Base-by-base conservation (phyloP, 1,140 invertebrate species). In the Drosophila parvula region DNA sequence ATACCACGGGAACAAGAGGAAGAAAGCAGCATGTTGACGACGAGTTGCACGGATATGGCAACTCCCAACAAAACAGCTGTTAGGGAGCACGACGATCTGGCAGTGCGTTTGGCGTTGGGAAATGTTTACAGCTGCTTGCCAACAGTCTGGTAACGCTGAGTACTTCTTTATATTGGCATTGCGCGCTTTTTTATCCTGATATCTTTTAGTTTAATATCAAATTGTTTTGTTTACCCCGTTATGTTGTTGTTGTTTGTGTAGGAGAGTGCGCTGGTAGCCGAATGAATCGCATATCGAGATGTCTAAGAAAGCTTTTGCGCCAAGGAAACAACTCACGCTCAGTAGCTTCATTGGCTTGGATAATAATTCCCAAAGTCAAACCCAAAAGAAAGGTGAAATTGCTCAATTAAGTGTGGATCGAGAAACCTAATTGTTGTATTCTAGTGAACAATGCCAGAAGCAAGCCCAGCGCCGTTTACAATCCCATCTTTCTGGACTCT, bases 261-360 rank as follows among this genome's bases (percentile, higher is more conserved):
- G 10, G 9, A 53, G 60, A 8, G 74, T 27, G 41, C 55, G 95
- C 79, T 96, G 94, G 79, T 95, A 96, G 16, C 94, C 95, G 30
- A 94, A 91, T 8, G 68, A 59, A 14, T 45, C 27, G 22, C 40
- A 40, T 1, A 30, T 41, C 34, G 32, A 14, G n/a, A 78, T 67
- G 63, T 77, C 75, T 14, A 77, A 32, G 18, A 68, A 59, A 61
- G 38, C n/a, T 12, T n/a, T 4, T 1, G 56, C 30, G 10, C 28
- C 32, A 3, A 68, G 60, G 7, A 84, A 84, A 65, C 81, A 84
- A 57, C 62, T 80, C n/a, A 79, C 77, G 9, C 43, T 84, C 41
- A 77, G 80, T 50, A 77, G 65, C 8, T 84, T 82, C 18, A 62
- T 84, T 38, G 79, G 78, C 11, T 28, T 78, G 53, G 64, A 55